These are phyloP conservation scores for Camelus bactrianus DNA, from an alignment of 2,113 vertebrate genomes.

Conservation along the genomic window DNA sequence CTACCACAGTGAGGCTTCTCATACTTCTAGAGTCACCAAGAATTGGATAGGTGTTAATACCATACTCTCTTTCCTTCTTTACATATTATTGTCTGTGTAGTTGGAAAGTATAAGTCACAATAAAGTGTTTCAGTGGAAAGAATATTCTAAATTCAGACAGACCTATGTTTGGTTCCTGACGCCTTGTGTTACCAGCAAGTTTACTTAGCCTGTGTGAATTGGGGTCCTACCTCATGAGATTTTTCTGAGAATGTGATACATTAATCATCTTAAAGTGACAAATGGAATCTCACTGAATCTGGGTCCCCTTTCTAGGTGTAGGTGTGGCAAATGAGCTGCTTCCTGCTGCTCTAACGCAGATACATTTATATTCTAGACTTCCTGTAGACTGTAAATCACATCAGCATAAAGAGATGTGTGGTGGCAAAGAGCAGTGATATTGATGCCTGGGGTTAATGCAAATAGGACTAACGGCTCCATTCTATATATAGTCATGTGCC, in stretches of 20 bases:
- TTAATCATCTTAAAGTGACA: slow-evolving; percentile 11
- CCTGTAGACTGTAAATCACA: background rate
- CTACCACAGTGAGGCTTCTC: background rate
- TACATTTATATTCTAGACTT: background rate
- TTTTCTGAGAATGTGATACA: slow-evolving; percentile 1
- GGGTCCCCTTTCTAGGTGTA: background rate
- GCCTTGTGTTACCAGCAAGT: background rate
- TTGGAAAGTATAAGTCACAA: background rate
- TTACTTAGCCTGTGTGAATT: background rate
- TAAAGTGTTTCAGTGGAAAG: background rate
- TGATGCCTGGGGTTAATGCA: background rate
- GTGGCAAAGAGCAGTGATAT: background rate
- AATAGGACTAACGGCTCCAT: background rate
- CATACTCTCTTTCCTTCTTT: background rate
- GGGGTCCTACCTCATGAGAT: background rate
- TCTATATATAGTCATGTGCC: background rate
- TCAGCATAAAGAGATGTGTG: background rate
- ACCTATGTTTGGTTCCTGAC: background rate
- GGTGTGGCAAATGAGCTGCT: background rate
- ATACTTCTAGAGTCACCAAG: background rate
- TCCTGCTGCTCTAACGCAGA: background rate
- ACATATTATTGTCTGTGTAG: background rate
- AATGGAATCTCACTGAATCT: background rate
- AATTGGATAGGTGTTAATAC: background rate
- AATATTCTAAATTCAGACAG: background rate